A percentile compares a stretch with the other conserved stretches of the same genome.
phyloP scores from a whole-genome alignment of 1,140 invertebrate genomes.

The Diorhabda sublineata region DNA sequence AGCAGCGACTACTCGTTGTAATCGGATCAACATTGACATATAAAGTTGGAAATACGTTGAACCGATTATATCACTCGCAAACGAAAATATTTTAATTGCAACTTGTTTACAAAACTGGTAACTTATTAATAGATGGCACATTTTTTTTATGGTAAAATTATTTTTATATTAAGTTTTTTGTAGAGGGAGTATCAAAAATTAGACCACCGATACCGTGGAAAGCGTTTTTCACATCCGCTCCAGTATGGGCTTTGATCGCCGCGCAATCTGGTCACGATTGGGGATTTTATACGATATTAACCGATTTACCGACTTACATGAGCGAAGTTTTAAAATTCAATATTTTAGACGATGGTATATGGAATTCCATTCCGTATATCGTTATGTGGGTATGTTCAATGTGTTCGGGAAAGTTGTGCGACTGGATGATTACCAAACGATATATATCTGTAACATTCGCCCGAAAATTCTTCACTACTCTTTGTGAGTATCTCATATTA shows the following conservation, averaged over 20 bases:
- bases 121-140: no score
- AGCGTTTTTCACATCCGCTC: conserved; percentile 67
- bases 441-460: conserved; percentile 59
- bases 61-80: no score
- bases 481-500: conserved; percentile 45
- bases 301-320: conserved; percentile 87
- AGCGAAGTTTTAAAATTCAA: conserved; percentile 74
- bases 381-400: conserved; percentile 72
- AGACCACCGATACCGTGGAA: conserved; percentile 64
- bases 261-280: conserved; percentile 84
- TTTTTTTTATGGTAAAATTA: no score
- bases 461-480: conserved; percentile 69
- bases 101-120: no score
- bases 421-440: conserved; percentile 59
- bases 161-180: neutral
- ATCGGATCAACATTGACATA: no score
- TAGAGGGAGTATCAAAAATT: neutral
- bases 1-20: no score
- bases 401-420: conserved; percentile 62
- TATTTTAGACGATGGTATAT: conserved; percentile 63
- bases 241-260: conserved; percentile 77
- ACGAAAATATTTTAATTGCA: no score
- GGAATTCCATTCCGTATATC: conserved; percentile 67
- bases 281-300: conserved; percentile 89
- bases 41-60: no score